phyloP scores from a whole-genome alignment of 2,113 vertebrate genomes.

The Myotis brandtii region DNA sequence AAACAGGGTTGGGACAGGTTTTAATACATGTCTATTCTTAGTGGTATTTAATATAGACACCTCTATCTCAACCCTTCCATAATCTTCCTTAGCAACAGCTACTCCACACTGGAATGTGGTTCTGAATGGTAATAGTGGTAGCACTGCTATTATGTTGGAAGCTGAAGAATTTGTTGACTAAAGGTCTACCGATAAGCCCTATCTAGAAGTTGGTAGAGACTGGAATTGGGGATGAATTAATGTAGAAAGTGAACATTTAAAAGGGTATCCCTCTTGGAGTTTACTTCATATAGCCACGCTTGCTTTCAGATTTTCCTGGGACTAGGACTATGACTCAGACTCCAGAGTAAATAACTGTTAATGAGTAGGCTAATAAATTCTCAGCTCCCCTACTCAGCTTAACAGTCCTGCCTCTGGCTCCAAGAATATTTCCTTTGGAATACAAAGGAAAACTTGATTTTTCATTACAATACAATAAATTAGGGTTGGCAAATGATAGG shows the following conservation, averaged over 20 bases:
- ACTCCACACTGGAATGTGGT: neutral
- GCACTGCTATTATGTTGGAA: neutral
- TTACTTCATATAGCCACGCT: slow-evolving; percentile 21
- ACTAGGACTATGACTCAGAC: neutral
- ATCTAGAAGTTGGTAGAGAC: neutral
- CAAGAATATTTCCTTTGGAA: slow-evolving; percentile 52
- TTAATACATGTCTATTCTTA: slow-evolving; percentile 59
- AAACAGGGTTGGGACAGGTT: neutral
- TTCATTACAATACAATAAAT: slow-evolving; percentile 39
- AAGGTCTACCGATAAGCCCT: neutral
- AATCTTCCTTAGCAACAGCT: slow-evolving; percentile 28
- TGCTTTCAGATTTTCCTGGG: neutral
- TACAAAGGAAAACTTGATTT: slow-evolving; percentile 62
- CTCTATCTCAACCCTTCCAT: neutral
- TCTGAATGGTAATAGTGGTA: neutral
- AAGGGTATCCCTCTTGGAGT: neutral
- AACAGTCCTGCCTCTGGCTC: slow-evolving; percentile 30
- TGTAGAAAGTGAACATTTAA: slow-evolving; percentile 4
- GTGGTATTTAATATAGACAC: slow-evolving; percentile 16
- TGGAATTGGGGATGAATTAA: slow-evolving; percentile 7
- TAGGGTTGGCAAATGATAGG: neutral
- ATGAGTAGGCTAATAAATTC: neutral
- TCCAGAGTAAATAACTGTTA: slow-evolving; percentile 21
- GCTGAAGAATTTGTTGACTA: neutral
- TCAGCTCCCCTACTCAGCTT: neutral